A percentile compares a stretch with the other conserved stretches of the same genome.
Evolutionary conservation across 1,140 invertebrate species (phyloP).

Genomic region (Orussus abietinus): DNA sequence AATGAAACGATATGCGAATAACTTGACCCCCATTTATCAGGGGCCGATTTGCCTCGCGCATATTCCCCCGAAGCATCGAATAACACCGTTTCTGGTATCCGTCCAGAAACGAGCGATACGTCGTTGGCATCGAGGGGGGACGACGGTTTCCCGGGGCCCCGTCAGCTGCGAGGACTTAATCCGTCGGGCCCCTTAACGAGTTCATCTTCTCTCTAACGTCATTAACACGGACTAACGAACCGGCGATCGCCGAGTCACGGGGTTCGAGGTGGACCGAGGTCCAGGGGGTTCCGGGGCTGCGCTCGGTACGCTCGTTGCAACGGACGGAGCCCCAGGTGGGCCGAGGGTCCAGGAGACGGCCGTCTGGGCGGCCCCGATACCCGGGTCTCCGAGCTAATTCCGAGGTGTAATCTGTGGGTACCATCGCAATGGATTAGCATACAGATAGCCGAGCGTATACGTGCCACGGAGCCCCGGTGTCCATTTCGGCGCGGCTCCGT

Average conservation of each 20-base stretch:
- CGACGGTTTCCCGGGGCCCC: too few species aligned
- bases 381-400: slow-evolving; percentile 48
- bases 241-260: slow-evolving; percentile 42
- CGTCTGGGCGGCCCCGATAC: slow-evolving; percentile 43
- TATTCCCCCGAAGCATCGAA: too few species aligned
- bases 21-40: too few species aligned
- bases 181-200: slow-evolving; percentile 38
- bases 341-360: slow-evolving; percentile 7
- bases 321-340: slow-evolving; percentile 2
- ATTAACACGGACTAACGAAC: slow-evolving; percentile 47
- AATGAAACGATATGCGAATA: too few species aligned
- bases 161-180: too few species aligned
- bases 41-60: too few species aligned
- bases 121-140: too few species aligned
- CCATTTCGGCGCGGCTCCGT: too few species aligned
- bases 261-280: slow-evolving; percentile 19
- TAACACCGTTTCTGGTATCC: too few species aligned
- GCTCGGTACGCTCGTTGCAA: slow-evolving; percentile 17
- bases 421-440: slow-evolving; percentile 56
- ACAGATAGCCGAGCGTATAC: too few species aligned
- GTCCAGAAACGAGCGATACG: too few species aligned
- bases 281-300: slow-evolving; percentile 20
- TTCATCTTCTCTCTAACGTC: slow-evolving; percentile 44
- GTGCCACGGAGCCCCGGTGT: slow-evolving; percentile 18
- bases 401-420: slow-evolving; percentile 53